Percentiles rank a stretch among this genome's conserved stretches.
phyloP scores from a whole-genome alignment of 2,888 invertebrate species.

The Caenorhabditis angaria region DNA sequence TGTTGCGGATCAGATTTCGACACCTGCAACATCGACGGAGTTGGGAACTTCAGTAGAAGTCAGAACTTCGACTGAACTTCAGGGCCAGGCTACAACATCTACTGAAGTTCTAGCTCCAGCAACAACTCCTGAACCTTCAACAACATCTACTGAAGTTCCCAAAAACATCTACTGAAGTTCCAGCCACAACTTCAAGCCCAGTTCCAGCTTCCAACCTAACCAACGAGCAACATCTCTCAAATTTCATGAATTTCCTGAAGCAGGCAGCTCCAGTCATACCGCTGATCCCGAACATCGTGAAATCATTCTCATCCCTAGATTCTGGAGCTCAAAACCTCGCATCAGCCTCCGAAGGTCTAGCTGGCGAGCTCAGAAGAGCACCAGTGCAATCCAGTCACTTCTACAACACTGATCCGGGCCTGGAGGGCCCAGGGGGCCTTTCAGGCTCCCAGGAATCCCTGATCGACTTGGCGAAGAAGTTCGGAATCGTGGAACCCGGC shows the following conservation, averaged over 20 bases:
- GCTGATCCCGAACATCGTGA: slow-evolving; percentile 55
- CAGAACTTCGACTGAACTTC: no score
- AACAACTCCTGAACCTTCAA: slow-evolving; percentile 24
- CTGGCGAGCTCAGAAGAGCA: slow-evolving; percentile 28
- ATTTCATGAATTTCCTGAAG: slow-evolving; percentile 55
- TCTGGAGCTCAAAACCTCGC: slow-evolving; percentile 12
- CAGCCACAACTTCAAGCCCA: not conserved
- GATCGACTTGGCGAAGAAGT: slow-evolving; percentile 44
- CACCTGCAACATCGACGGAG: slow-evolving; percentile 11
- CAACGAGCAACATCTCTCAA: slow-evolving; percentile 49
- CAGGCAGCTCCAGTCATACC: slow-evolving; percentile 60
- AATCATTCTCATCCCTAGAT: slow-evolving; percentile 50
- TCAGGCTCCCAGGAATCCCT: slow-evolving; percentile 10
- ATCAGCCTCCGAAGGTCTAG: not conserved
- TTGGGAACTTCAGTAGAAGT: no score
- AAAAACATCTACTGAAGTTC: not conserved
- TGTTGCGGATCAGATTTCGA: slow-evolving; percentile 35
- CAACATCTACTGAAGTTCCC: slow-evolving; percentile 8
- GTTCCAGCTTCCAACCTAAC: not conserved
- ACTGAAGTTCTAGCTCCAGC: slow-evolving; percentile 11
- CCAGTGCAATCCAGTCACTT: slow-evolving; percentile 43
- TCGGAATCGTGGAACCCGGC: slow-evolving; percentile 35
- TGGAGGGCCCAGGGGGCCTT: no score
- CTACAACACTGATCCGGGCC: slow-evolving; percentile 40
- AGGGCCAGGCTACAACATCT: slow-evolving; percentile 11